A percentile compares a stretch with the other conserved stretches of the same genome.
Evolutionary conservation across 2,113 vertebrate species (phyloP).

Genomic region (Dendrocopos noguchii): DNA sequence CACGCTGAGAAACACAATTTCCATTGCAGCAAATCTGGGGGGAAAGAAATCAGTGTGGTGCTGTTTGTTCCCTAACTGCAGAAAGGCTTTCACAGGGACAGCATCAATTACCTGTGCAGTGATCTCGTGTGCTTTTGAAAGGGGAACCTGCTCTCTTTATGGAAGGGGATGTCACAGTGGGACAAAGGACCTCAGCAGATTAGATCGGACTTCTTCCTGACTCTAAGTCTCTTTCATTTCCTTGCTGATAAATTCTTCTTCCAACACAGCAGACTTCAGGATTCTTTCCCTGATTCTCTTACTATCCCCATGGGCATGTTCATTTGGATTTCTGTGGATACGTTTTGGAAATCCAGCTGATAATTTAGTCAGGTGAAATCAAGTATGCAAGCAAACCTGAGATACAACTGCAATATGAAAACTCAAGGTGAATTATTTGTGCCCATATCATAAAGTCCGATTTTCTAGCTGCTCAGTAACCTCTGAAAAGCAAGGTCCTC

Average conservation of each 20-base stretch:
- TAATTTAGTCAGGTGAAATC: not conserved
- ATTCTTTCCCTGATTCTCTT: not conserved
- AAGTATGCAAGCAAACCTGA: not conserved
- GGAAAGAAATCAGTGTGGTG: not conserved
- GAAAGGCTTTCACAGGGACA: not conserved
- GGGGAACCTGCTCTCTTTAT: not conserved
- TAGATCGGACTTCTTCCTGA: not conserved
- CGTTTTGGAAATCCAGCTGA: not conserved
- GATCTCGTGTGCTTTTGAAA: not conserved
- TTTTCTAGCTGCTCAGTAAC: not conserved
- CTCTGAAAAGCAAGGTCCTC: not conserved
- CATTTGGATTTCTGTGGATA: not conserved
- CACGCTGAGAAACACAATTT: conserved; percentile 41
- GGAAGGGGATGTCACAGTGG: not conserved
- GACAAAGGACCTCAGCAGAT: conserved; percentile 8
- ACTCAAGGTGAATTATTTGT: not conserved
- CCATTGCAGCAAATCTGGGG: conserved; percentile 6
- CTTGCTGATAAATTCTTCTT: not conserved
- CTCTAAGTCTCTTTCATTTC: not conserved
- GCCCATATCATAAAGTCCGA: not conserved
- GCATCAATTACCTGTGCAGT: not conserved
- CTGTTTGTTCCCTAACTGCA: conserved; percentile 39
- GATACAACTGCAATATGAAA: not conserved
- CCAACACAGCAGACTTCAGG: not conserved
- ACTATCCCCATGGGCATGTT: not conserved